These are phyloP conservation scores for Eretmochelys imbricata DNA, from an alignment of 2,113 vertebrate species.

Conservation along the genomic window DNA sequence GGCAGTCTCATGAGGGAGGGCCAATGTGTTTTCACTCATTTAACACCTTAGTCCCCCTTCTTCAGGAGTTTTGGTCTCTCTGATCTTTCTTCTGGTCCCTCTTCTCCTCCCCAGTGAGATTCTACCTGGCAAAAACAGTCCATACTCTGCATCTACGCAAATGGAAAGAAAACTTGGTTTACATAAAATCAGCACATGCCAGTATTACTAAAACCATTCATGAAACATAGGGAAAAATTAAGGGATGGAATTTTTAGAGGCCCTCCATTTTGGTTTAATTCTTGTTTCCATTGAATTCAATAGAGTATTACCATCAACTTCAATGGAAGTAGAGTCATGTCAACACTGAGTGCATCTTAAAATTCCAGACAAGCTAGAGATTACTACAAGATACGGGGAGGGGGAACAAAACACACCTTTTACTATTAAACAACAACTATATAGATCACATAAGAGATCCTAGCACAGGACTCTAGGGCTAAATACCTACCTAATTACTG, in stretches of 20 bases:
- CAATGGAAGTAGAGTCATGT: background rate
- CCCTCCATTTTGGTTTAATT: background rate
- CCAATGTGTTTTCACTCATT: background rate
- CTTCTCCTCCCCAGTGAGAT: background rate
- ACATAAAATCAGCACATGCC: background rate
- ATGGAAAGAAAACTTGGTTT: background rate
- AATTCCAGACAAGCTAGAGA: background rate
- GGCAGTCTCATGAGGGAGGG: background rate
- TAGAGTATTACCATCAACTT: background rate
- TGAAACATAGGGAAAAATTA: background rate
- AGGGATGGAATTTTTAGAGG: background rate
- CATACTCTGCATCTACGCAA: background rate
- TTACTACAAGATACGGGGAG: background rate
- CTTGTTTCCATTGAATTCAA: slow-evolving; percentile 1
- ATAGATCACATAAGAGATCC: background rate
- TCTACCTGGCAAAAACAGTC: background rate
- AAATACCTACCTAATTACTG: background rate
- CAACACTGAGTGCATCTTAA: background rate
- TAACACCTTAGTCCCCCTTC: background rate
- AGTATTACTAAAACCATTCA: background rate
- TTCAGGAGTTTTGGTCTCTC: background rate
- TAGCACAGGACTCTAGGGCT: background rate
- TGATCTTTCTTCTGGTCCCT: background rate
- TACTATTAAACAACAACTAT: background rate
- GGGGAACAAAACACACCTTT: background rate